Conservation (phyloP, 2,888 invertebrate species). For the Biston betularia region DNA sequence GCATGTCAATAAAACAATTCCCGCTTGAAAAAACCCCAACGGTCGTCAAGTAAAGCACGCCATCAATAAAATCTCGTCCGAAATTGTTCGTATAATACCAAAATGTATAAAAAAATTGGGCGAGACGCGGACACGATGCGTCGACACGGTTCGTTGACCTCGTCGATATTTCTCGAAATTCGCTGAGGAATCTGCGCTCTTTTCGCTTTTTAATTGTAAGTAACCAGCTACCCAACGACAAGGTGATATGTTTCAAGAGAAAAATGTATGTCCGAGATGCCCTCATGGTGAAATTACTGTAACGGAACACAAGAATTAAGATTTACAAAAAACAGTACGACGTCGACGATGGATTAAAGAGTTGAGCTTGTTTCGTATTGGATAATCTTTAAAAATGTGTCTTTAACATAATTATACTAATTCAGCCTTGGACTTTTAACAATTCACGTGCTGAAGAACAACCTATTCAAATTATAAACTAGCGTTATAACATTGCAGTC, state of each 20-base stretch:
- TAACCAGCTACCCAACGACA: conserved; percentile 77
- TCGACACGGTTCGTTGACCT: conserved; percentile 81
- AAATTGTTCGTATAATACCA: conserved; percentile 70
- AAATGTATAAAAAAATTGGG: conserved; percentile 70
- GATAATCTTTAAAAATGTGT: conserved; percentile 46
- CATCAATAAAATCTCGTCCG: conserved; percentile 61
- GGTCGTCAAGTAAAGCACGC: conserved; percentile 49
- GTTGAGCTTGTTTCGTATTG: conserved; percentile 54
- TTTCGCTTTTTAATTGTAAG: conserved; percentile 85
- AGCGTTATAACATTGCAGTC: conserved; percentile 3
- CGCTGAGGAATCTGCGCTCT: conserved; percentile 80
- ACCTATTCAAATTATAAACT: conserved; percentile 2
- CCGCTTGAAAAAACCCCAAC: conserved; percentile 27
- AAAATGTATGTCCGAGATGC: conserved; percentile 68
- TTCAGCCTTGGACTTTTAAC: neutral
- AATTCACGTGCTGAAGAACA: conserved; percentile 1
- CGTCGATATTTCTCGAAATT: conserved; percentile 85
- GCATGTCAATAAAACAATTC: conserved; percentile 30
- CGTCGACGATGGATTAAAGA: conserved; percentile 64
- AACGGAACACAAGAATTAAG: conserved; percentile 78
- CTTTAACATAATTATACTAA: conserved; percentile 14
- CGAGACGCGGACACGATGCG: conserved; percentile 80
- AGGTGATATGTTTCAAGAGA: conserved; percentile 81
- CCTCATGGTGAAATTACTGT: conserved; percentile 73
- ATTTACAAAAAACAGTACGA: conserved; percentile 68